Conservation (phyloP, 2,113 vertebrate species). For the Syngnathoides biaculeatus region DNA sequence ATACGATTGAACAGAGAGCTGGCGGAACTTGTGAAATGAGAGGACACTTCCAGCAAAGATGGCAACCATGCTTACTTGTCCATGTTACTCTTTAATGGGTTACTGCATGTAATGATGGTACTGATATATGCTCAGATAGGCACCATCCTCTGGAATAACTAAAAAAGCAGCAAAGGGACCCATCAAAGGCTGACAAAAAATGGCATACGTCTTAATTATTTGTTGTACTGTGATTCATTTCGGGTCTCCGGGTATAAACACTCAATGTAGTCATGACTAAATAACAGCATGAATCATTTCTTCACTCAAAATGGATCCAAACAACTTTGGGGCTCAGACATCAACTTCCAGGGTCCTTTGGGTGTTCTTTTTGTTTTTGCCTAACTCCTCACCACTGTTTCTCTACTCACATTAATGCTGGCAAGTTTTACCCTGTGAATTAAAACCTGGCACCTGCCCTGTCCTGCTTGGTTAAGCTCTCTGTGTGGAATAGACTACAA, state of each 20-base stretch:
- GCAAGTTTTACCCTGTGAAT: slow-evolving; percentile 86
- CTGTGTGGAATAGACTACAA: slow-evolving; percentile 28
- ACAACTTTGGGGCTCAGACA: slow-evolving; percentile 62
- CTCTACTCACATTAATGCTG: slow-evolving; percentile 85
- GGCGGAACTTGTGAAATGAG: too few species aligned
- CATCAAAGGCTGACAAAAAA: too few species aligned
- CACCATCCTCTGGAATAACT: too few species aligned
- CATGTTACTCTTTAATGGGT: too few species aligned
- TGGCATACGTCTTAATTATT: background rate
- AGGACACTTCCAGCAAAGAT: too few species aligned
- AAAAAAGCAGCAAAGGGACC: too few species aligned
- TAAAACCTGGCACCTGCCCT: slow-evolving; percentile 83
- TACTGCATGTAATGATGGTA: too few species aligned
- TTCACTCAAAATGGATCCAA: slow-evolving; percentile 3
- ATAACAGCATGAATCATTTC: slow-evolving; percentile 7
- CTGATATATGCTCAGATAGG: too few species aligned
- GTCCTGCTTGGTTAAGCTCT: slow-evolving; percentile 90
- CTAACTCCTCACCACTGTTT: slow-evolving; percentile 86
- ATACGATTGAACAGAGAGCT: too few species aligned
- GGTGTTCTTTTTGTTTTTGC: slow-evolving; percentile 57
- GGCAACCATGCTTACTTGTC: too few species aligned
- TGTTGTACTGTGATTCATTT: background rate
- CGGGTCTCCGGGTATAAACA: background rate
- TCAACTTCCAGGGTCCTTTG: slow-evolving; percentile 72
- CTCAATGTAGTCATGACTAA: background rate